Evolutionary conservation across 2,113 vertebrate species (phyloP).

Genomic region (Romanogobio albipinnatus): DNA sequence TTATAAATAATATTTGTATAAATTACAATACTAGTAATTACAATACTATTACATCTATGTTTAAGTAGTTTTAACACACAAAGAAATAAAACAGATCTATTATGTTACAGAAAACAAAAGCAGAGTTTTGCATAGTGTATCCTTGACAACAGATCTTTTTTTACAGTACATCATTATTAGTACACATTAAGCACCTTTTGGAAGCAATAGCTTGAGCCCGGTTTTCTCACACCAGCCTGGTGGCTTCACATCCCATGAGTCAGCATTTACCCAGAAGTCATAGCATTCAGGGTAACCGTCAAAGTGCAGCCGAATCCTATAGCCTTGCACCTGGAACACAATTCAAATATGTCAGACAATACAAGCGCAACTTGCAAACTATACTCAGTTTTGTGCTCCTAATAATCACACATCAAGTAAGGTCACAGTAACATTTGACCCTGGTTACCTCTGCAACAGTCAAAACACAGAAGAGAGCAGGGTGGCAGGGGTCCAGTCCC

Average conservation of each 20-base stretch:
- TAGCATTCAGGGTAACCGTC: conserved; percentile 91
- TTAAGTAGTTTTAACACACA: neutral
- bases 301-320: conserved; percentile 86
- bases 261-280: conserved; percentile 91
- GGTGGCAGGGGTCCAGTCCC: conserved; percentile 92
- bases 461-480: conserved; percentile 93
- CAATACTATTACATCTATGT: neutral
- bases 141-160: neutral
- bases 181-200: conserved; percentile 79
- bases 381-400: neutral
- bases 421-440: neutral
- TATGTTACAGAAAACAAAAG: neutral
- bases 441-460: conserved; percentile 89
- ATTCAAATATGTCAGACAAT: neutral
- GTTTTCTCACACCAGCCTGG: conserved; percentile 92
- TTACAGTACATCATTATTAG: neutral
- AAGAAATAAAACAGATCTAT: neutral
- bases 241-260: conserved; percentile 88
- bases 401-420: neutral
- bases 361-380: neutral
- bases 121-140: neutral
- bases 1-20: neutral
- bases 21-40: neutral
- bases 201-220: conserved; percentile 84
- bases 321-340: conserved; percentile 82